Conservation (phyloP, 1,140 invertebrate genomes). For the Xylocopa sonorina region DNA sequence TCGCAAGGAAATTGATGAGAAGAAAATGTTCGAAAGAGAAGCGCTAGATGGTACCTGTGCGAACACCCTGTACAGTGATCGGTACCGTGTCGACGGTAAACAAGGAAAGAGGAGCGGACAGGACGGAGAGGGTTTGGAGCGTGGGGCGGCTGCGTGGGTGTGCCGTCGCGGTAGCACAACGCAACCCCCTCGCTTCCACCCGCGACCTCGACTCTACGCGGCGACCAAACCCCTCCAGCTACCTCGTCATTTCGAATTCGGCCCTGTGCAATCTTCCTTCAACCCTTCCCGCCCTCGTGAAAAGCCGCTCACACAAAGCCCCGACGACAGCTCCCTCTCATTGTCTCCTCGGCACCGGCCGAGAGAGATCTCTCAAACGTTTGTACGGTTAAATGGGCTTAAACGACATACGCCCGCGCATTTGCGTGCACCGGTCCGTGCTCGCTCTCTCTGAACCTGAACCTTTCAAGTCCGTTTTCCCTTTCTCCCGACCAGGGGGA, state of each 20-base stretch:
- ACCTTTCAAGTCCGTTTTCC: slow-evolving; percentile 47
- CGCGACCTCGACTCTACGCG: slow-evolving; percentile 29
- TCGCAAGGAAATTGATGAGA: too few relatives aligned
- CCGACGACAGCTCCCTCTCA: slow-evolving; percentile 71
- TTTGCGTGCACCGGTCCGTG: slow-evolving; percentile 49
- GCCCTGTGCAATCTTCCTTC: slow-evolving; percentile 33
- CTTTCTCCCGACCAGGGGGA: slow-evolving; percentile 31
- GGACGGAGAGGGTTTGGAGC: slow-evolving; percentile 8
- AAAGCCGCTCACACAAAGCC: slow-evolving; percentile 63
- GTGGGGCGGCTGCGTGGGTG: slow-evolving; percentile 69
- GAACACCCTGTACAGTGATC: slow-evolving; percentile 44
- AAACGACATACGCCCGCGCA: slow-evolving; percentile 61
- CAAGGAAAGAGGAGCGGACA: slow-evolving; percentile 7
- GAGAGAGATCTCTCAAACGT: slow-evolving; percentile 55
- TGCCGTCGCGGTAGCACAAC: slow-evolving; percentile 61
- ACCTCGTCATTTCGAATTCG: slow-evolving; percentile 44
- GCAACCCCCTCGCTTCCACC: slow-evolving; percentile 38
- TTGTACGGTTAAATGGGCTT: slow-evolving; percentile 67
- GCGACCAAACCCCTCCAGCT: slow-evolving; percentile 35
- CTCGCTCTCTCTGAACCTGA: slow-evolving; percentile 1
- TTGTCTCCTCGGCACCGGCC: slow-evolving; percentile 63
- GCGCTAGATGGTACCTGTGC: too few relatives aligned
- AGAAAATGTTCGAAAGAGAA: too few relatives aligned
- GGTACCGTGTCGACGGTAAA: slow-evolving; percentile 33
- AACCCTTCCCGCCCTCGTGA: slow-evolving; percentile 10